Evolutionary conservation across 2,797 vertebrate genomes (phyloP).

Genomic region (Catharus ustulatus): DNA sequence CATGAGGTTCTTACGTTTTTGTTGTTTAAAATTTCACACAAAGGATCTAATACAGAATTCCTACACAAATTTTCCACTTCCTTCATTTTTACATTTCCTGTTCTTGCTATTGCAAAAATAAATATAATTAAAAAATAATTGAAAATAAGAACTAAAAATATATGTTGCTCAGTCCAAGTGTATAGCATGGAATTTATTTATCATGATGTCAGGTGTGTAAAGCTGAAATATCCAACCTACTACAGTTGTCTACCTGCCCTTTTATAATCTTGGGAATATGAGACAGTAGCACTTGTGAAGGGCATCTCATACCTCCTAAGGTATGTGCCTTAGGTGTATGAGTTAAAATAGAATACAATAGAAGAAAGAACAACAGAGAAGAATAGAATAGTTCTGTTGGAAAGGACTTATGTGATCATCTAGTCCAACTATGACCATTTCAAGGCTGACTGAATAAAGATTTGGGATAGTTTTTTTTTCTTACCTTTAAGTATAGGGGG

Average conservation of each 20-base stretch:
- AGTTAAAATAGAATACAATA: not conserved
- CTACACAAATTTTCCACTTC: not conserved
- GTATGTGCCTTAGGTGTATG: not conserved
- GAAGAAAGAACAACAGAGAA: not conserved
- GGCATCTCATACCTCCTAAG: not conserved
- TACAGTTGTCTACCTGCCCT: not conserved
- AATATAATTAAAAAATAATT: not conserved
- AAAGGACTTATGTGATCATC: accelerated
- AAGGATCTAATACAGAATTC: not conserved
- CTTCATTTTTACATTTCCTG: not conserved
- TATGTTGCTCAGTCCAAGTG: not conserved
- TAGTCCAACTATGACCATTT: not conserved
- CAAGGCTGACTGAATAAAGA: not conserved
- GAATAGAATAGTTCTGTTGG: not conserved
- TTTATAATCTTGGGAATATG: not conserved
- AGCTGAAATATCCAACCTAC: not conserved
- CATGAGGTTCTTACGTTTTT: not conserved
- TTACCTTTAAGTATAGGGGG: not conserved
- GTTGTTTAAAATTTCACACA: not conserved
- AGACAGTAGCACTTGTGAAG: not conserved
- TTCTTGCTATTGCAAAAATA: not conserved
- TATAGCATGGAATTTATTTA: not conserved
- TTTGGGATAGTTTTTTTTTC: not conserved
- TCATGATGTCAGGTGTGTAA: not conserved
- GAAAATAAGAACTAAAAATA: not conserved